A percentile compares a stretch with the other conserved stretches of the same genome.
These are phyloP conservation scores for Anas bahamensis DNA, from an alignment of 2,797 vertebrate genomes.

Conservation along the genomic window DNA sequence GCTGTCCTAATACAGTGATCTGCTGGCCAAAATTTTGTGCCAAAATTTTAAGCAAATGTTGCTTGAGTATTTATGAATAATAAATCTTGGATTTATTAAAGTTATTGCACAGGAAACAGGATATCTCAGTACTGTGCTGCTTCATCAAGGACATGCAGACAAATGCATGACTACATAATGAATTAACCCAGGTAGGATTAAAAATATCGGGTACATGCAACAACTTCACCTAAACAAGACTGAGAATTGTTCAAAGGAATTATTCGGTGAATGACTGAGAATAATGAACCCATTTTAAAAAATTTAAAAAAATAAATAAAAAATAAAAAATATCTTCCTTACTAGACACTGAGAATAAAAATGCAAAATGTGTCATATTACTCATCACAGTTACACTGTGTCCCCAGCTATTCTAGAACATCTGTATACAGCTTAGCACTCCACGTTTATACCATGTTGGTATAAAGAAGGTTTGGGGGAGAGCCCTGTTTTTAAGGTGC, in stretches of 20 bases:
- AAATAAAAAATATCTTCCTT: not conserved
- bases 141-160: conserved; percentile 20
- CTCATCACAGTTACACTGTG: not conserved
- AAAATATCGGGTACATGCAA: not conserved
- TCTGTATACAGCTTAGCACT: not conserved
- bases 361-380: not conserved
- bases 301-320: not conserved
- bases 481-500: not conserved
- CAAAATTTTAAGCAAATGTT: conserved; percentile 47
- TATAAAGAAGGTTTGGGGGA: not conserved
- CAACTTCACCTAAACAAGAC: not conserved
- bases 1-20: not conserved
- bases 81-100: conserved; percentile 44
- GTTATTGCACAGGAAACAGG: conserved; percentile 14
- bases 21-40: not conserved
- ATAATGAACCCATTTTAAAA: not conserved
- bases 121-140: not conserved
- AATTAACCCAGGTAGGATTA: conserved; percentile 8
- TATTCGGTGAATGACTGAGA: not conserved
- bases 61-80: conserved; percentile 30
- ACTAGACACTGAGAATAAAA: not conserved
- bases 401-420: not conserved
- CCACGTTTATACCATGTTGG: not conserved
- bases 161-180: not conserved
- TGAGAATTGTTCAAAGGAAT: not conserved